Evolutionary conservation across 2,113 vertebrate genomes (phyloP), one percentile per base, ranked within the genome.

Genomic region (Corydoras maculifer): DNA sequence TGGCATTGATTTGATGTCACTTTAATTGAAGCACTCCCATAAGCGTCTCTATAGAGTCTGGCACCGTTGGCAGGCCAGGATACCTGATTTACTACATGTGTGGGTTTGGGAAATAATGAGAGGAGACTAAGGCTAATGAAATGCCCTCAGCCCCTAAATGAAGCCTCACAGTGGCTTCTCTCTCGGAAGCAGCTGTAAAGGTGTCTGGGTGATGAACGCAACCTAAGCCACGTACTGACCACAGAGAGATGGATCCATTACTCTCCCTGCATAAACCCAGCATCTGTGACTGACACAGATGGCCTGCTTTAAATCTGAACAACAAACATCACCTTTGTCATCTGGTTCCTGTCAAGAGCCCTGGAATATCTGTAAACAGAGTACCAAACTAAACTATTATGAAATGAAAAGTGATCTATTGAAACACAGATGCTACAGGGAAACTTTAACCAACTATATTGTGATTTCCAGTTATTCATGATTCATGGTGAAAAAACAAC

Each of bases 141-240:
- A 62, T 31, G 66, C 54, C 55, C 58, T 68, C 62, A 14, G 54
- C 32, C 53, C 12, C 75, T 70, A 54, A 63, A 79, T 73, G 71
- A 72, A 76, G 72, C 72, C 48, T 25, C 70, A 48, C 53, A 61
- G 49, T 8, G 15, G 58, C 32, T 43, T 43, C 35, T 62, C 43
- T 31, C 65, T 75, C 58, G 32, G 53, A 72, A 74, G 65, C 69
- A 58, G 72, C 66, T 63, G 73, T 75, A 78, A 81, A 77, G 35
- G 69, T 77, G 75, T 79, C 80, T 29, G 60, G 9, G 54, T 81
- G 80, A 78, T 81, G 72, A 78, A 81, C 72, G 51, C 59, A 14
- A 53, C 62, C 67, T 68, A 62, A 66, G 69, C 65, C 76, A 13
- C 57, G 61, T 31, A 68, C 58, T 66, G 66, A 75, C 63, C 77